phyloP scores from a whole-genome alignment of 2,888 invertebrate species.

The Carabus problematicus region DNA sequence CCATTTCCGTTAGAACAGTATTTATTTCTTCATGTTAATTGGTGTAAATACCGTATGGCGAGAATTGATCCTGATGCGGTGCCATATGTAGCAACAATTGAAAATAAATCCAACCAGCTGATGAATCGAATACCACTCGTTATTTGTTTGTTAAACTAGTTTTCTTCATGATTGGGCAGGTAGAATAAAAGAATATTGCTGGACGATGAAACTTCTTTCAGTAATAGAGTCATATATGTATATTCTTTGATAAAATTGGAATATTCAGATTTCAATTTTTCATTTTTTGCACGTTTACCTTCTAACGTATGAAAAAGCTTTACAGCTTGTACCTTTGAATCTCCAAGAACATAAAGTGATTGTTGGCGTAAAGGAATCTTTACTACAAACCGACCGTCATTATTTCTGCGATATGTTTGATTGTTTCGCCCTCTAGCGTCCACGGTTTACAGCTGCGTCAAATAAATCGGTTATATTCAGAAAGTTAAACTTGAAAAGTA shows the following conservation, averaged over 20 bases:
- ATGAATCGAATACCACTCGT: conserved; percentile 30
- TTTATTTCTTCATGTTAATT: too few relatives aligned
- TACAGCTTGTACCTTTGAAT: neutral
- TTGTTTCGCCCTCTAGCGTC: too few relatives aligned
- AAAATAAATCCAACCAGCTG: neutral
- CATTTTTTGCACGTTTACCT: neutral
- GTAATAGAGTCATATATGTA: neutral
- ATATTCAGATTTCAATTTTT: neutral
- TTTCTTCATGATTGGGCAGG: conserved; percentile 30
- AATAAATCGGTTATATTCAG: too few relatives aligned
- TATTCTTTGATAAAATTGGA: conserved; percentile 1
- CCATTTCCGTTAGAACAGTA: too few relatives aligned
- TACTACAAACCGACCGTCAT: neutral
- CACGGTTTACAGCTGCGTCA: too few relatives aligned
- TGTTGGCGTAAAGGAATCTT: neutral
- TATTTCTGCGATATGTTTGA: neutral
- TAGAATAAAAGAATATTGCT: conserved; percentile 9
- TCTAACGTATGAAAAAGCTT: neutral
- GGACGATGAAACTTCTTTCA: neutral
- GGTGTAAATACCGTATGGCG: conserved; percentile 40
- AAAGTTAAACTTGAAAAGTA: too few relatives aligned
- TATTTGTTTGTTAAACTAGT: conserved; percentile 26
- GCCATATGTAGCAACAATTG: conserved; percentile 43
- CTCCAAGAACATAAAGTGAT: neutral
- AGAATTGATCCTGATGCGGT: conserved; percentile 42